Base-by-base conservation (phyloP, 2,888 invertebrate species). In the Nomada fucata region DNA sequence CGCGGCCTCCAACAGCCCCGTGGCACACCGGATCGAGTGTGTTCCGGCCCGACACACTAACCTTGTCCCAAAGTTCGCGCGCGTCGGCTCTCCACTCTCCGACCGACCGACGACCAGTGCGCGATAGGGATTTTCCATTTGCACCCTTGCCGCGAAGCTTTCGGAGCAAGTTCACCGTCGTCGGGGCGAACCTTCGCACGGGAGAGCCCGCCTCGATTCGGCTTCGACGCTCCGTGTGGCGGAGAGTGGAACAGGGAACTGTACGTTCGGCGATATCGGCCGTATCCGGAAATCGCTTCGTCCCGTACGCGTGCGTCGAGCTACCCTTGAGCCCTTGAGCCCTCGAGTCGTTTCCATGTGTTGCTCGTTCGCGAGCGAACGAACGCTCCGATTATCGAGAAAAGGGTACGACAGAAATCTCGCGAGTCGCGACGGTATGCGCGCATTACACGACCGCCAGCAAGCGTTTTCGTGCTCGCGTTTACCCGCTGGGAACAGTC, bases 11-110 rank as follows among this genome's bases (percentile, higher is more conserved):
- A 29, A 29, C 68, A 36, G 36, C 44, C 76, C 65, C 65, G 61
- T 70, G 70, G 57, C 63, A 44, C 82, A 85, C 83, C 87, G 81
- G 87, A 84, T 80, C 86, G 81, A 84, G 86, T 80, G 86, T 84
- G 81, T 84, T 79, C 75, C 85, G 83, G 74, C 72, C 76, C 91
- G 91, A 89, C 91, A 91, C 90, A 90, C 87, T 91, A 91, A 91
- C 91, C 91, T 90, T 91, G 90, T 91, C 90, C 89, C 89, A 82
- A 90, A 90, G 79, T 89, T 85, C 82, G 82, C 85, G 59, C 50
- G 85, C 67, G 68, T 15, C 44, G 53, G 7, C 36, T 36, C 36
- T 36, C 74, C 44, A 57, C 20, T n/a, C 15, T 0, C 57, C 71
- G 76, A 59, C 29, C 68, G 29, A n/a, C 20, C 42, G 10, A 26